Evolutionary conservation across 2,797 vertebrate species (phyloP), one percentile per base, ranked within the genome.

Genomic region (Meriones psammophilus): DNA sequence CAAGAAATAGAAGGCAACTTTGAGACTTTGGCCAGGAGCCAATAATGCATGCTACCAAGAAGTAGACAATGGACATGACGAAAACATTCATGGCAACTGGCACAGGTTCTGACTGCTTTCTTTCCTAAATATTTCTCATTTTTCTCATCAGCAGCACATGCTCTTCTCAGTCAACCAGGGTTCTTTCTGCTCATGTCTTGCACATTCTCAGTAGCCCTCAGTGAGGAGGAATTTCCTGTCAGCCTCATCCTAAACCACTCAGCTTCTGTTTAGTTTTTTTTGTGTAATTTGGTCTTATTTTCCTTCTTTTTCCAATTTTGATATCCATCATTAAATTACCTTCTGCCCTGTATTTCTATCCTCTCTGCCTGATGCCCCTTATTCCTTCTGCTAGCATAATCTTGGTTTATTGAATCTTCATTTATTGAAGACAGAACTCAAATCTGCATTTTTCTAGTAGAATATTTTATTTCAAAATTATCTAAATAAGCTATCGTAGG

Each of bases 41-140:
- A 56, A 12, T 9, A 15, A 10, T 73, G 13, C 6, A 3, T 26
- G 2, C 5, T 24, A 50, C 62, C 62, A 56, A 12, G 8, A 8
- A 58, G 3, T 20, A 2, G 8, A 13, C 8, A 64, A 64, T 17
- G 39, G 6, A 7, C 18, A 3, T 3, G 5, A 17, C 6, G 4
- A 93, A 73, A 12, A 6, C 12, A 73, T 78, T 71, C 3, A 80
- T 3, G 56, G 3, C 17, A 20, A 33, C 42, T 12, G 26, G 50
- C 4, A 3, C 22, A 87, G 17, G 13, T 17, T 71, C 66, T 26
- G 4, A 17, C 54, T 30, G 30, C 36, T 85, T 18, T 58, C 9
- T 17, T 15, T 22, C 12, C 46, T 8, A 12, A 30, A 24, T 62
- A 5, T 66, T 42, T 78, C 30, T 64, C 28, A 26, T 93, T 77